These are phyloP conservation scores for Ophion costatus DNA, from an alignment of 2,888 invertebrate genomes.

Conservation along the genomic window DNA sequence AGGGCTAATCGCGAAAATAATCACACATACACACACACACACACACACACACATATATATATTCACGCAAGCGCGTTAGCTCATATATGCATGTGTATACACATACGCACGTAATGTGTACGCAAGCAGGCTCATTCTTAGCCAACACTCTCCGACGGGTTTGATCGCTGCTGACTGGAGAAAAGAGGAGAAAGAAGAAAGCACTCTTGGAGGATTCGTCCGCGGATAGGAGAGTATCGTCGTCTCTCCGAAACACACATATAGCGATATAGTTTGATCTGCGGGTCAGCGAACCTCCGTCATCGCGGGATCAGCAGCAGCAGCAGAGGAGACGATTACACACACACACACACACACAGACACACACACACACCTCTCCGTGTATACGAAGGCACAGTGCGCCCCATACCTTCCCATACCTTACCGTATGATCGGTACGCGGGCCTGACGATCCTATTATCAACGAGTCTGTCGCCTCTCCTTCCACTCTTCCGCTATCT, in stretches of 20 bases:
- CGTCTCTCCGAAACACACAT: conserved; percentile 18
- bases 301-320: conserved; percentile 64
- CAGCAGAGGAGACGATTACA: conserved; percentile 70
- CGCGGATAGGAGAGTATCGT: conserved; percentile 10
- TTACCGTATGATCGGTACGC: conserved; percentile 31
- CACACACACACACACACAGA: not conserved
- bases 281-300: conserved; percentile 66
- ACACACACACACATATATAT: conserved; percentile 19
- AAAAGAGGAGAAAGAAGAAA: not conserved
- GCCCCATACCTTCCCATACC: conserved; percentile 33
- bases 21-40: conserved; percentile 27
- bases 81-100: conserved; percentile 9
- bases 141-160: not conserved
- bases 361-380: not conserved
- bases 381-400: conserved; percentile 34
- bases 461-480: conserved; percentile 37
- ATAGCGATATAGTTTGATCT: conserved; percentile 59
- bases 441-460: conserved; percentile 60
- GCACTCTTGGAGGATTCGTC: not conserved
- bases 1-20: conserved; percentile 59
- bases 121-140: conserved; percentile 18
- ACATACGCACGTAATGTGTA: conserved; percentile 19
- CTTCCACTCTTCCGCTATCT: conserved; percentile 11
- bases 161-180: conserved; percentile 4
- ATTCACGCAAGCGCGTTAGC: not conserved